Percentiles rank a stretch among this genome's conserved stretches.
phyloP scores from a whole-genome alignment of 2,888 invertebrate species.

The Odontomyia ornata region DNA sequence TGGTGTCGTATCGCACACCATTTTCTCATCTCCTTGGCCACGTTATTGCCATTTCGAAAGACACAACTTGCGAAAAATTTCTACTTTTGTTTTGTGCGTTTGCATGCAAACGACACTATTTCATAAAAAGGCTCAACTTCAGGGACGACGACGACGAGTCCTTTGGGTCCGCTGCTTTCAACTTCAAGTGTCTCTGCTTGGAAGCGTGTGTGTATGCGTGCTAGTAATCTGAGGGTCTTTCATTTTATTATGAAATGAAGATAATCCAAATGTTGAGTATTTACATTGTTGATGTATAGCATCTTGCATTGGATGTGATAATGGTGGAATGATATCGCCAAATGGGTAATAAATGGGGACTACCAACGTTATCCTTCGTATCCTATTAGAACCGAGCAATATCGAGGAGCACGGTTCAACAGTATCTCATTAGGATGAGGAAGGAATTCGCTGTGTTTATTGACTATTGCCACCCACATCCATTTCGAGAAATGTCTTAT shows the following conservation, averaged over 20 bases:
- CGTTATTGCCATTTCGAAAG: conserved; percentile 22
- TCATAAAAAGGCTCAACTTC: background rate
- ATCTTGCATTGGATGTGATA: conserved; percentile 29
- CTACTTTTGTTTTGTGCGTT: conserved; percentile 14
- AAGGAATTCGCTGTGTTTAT: background rate
- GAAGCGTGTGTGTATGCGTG: background rate
- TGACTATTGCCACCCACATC: conserved; percentile 12
- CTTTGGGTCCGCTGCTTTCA: no score
- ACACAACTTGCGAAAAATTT: conserved; percentile 6
- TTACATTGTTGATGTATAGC: conserved; percentile 38
- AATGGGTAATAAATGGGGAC: conserved; percentile 35
- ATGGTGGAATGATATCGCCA: conserved; percentile 25
- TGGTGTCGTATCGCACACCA: background rate
- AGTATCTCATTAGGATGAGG: background rate
- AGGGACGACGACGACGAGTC: no score
- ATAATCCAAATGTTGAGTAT: conserved; percentile 32
- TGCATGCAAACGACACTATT: conserved; percentile 34
- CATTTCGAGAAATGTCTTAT: background rate
- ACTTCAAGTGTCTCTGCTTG: no score
- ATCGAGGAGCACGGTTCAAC: background rate
- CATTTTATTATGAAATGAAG: conserved; percentile 35
- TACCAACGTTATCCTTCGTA: background rate
- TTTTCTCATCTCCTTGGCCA: conserved; percentile 9
- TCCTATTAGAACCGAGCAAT: conserved; percentile 1
- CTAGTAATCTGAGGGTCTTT: background rate